Evolutionary conservation across 2,113 vertebrate species (phyloP), one percentile per base, ranked within the genome.

Genomic region (Leucoraja erinaceus): DNA sequence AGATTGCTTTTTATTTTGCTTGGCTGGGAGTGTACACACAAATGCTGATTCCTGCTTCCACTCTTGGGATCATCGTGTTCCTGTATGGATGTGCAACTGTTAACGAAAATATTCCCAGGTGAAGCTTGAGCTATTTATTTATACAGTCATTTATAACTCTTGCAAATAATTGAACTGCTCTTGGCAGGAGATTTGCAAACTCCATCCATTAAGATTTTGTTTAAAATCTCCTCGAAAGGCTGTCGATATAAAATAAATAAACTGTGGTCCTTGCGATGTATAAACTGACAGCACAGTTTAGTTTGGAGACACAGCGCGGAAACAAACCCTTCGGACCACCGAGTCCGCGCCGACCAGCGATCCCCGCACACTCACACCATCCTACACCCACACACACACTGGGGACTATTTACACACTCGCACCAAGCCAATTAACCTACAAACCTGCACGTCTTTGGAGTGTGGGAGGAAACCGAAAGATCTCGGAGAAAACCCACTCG

Each of bases 21-120:
- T 99, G 99, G 99, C 96, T 99, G 94, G 99, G 99, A 16, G 98
- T 99, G 93, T 99, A 99, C 95, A 99, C 99, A 8, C 98, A 99
- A 95, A 98, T 99, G 98, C 97, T 99, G 88, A 98, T 99, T 94
- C 98, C 98, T 0, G 99, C 98, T 93, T 98, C 99, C 1, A 79
- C 98, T 0, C 97, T 99, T 0, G 99, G 99, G 33, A 96, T 99
- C 93, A 98, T 99, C 0, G 99, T 99, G 4, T 99, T 99, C 94
- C 97, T 99, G 0, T 99, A 99, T 0, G 99, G 99, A 84, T 99
- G 99, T 70, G 97, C 97, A 61, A 99, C 99, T 0, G 96, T 99
- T 3, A 96, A 99, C 25, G 96, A 98, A 2, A 97, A 99, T 94
- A 98, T 99, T 94, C 98, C 99, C 68, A 99, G 99, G 99, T 99